Evolutionary conservation across 2,113 vertebrate genomes (phyloP).

Genomic region (Phyllopteryx taeniolatus): DNA sequence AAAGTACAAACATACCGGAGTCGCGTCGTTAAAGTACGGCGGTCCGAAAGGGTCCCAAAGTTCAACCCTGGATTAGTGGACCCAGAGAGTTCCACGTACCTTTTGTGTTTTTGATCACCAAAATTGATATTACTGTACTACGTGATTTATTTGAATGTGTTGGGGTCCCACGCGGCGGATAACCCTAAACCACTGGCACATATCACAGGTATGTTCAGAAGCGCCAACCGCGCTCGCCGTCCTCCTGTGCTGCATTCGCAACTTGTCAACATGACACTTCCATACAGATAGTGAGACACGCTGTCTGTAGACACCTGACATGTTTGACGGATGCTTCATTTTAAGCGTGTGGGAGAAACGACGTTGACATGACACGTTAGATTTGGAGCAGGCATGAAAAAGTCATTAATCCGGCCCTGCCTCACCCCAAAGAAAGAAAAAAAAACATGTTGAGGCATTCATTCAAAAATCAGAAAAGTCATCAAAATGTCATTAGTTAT

Average conservation of each 20-base stretch:
- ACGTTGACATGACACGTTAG: constrained; percentile 16
- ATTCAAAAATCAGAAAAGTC: too few species aligned
- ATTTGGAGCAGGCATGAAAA: background rate
- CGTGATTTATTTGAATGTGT: background rate
- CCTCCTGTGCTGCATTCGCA: constrained; percentile 33
- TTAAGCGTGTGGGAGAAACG: constrained; percentile 17
- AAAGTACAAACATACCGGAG: background rate
- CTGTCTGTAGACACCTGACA: constrained; percentile 35
- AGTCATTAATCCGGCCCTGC: background rate
- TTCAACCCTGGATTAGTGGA: too few species aligned
- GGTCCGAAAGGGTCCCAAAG: background rate
- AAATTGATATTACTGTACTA: background rate
- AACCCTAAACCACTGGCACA: constrained; percentile 30
- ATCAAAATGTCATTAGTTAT: too few species aligned
- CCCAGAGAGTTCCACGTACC: too few species aligned
- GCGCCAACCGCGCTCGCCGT: constrained; percentile 5
- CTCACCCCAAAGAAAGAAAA: too few species aligned
- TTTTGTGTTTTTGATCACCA: too few species aligned
- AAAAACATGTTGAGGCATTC: too few species aligned
- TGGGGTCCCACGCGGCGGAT: constrained; percentile 19
- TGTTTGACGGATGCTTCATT: constrained; percentile 5
- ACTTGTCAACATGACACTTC: constrained; percentile 8
- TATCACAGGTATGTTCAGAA: constrained; percentile 37
- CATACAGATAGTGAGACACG: constrained; percentile 21
- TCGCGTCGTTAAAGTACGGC: background rate